Evolutionary conservation across 1,140 invertebrate genomes (phyloP).

Genomic region (Drosophila truncata): DNA sequence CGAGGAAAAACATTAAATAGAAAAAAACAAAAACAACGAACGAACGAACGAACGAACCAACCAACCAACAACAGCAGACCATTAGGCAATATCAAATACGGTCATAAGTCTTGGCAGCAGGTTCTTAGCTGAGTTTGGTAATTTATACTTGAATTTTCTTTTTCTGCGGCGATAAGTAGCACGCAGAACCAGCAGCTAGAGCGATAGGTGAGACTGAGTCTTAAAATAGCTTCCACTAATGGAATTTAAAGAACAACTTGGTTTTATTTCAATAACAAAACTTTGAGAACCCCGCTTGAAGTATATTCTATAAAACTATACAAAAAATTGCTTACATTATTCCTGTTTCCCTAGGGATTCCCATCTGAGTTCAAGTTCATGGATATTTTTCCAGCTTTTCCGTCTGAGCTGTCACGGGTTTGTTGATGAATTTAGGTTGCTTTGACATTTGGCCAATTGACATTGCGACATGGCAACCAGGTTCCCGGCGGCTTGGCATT

Average conservation of each 20-base stretch:
- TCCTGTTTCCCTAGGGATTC: slow-evolving; percentile 5
- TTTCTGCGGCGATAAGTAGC: slow-evolving; percentile 55
- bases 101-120: slow-evolving; percentile 77
- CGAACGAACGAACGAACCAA: slow-evolving; percentile 27
- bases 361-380: slow-evolving; percentile 35
- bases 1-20: slow-evolving; percentile 75
- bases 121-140: slow-evolving; percentile 77
- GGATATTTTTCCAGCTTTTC: slow-evolving; percentile 18
- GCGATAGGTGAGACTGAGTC: slow-evolving; percentile 35
- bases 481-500: slow-evolving; percentile 38
- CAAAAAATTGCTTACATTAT: not conserved
- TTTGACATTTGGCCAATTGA: slow-evolving; percentile 70
- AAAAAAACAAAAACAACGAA: slow-evolving; percentile 37
- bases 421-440: slow-evolving; percentile 59
- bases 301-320: not conserved
- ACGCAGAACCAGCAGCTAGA: slow-evolving; percentile 34
- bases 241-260: slow-evolving; percentile 4
- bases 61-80: slow-evolving; percentile 46
- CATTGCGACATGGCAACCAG: slow-evolving; percentile 34
- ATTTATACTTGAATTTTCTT: slow-evolving; percentile 67
- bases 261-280: not conserved
- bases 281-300: not conserved
- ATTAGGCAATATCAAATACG: slow-evolving; percentile 81
- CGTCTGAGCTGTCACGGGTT: slow-evolving; percentile 34
- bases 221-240: slow-evolving; percentile 10